phyloP scores from a whole-genome alignment of 2,797 vertebrate genomes.

The Chlorospingus semifuscus region DNA sequence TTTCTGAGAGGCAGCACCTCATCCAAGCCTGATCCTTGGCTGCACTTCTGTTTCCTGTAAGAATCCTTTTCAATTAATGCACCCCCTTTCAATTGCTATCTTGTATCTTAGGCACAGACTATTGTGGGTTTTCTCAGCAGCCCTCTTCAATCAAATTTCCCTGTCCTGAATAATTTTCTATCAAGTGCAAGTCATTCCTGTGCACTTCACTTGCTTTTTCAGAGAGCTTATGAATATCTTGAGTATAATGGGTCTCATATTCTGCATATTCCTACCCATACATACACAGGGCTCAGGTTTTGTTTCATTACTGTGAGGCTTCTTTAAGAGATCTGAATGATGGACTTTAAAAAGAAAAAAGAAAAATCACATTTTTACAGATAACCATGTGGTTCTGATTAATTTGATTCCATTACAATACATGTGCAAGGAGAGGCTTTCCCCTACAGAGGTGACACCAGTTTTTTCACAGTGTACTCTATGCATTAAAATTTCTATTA shows the following conservation, averaged over 20 bases:
- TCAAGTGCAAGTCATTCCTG: not conserved
- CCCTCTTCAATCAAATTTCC: not conserved
- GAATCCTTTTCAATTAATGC: not conserved
- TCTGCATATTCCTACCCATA: not conserved
- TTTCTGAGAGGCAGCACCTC: not conserved
- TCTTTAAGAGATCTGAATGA: not conserved
- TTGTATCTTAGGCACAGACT: not conserved
- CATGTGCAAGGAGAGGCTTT: not conserved
- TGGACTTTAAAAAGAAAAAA: not conserved
- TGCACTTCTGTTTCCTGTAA: not conserved
- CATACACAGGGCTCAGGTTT: not conserved
- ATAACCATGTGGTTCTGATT: not conserved
- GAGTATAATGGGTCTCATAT: not conserved
- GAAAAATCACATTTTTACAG: not conserved
- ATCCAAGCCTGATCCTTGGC: not conserved
- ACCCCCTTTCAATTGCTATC: rapidly evolving
- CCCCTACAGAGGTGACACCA: not conserved
- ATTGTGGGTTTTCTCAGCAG: not conserved
- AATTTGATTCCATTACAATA: not conserved
- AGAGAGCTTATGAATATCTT: not conserved
- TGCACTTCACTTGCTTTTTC: not conserved
- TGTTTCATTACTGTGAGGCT: not conserved
- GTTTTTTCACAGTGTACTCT: not conserved
- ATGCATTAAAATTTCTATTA: not conserved
- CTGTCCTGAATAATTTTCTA: not conserved